phyloP scores from a whole-genome alignment of 2,113 vertebrate genomes.

The Ellobius talpinus region DNA sequence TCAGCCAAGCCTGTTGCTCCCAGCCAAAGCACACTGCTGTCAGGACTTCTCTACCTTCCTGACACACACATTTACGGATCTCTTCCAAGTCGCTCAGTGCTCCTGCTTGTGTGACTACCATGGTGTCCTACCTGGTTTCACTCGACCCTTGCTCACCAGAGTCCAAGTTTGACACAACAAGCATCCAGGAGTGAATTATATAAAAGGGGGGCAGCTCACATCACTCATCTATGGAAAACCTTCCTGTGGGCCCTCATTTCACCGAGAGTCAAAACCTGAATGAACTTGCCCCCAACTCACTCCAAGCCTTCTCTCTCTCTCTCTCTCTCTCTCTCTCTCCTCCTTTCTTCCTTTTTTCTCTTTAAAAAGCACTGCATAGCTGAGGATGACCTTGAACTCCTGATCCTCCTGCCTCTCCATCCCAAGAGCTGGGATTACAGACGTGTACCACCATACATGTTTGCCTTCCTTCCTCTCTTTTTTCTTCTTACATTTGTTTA shows the following conservation, averaged over 20 bases:
- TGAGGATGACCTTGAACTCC: neutral
- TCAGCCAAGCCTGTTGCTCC: neutral
- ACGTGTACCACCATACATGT: rapidly evolving
- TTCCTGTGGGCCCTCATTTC: neutral
- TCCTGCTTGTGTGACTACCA: neutral
- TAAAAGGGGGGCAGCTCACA: no score
- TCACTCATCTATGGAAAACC: neutral
- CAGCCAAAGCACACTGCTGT: neutral
- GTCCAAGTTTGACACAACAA: neutral
- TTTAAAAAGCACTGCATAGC: neutral
- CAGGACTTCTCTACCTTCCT: neutral
- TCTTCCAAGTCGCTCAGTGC: neutral
- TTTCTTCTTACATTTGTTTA: neutral
- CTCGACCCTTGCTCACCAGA: neutral
- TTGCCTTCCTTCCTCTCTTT: neutral
- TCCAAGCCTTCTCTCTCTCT: neutral
- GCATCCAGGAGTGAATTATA: no score
- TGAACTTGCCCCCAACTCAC: neutral
- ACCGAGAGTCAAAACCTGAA: neutral
- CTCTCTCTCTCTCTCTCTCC: rapidly evolving
- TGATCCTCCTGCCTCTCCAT: neutral
- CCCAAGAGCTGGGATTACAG: neutral
- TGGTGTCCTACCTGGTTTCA: neutral
- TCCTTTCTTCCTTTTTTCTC: no score
- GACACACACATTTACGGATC: neutral